Evolutionary conservation across 2,797 vertebrate species (phyloP).

Genomic region (Remorina albescens): DNA sequence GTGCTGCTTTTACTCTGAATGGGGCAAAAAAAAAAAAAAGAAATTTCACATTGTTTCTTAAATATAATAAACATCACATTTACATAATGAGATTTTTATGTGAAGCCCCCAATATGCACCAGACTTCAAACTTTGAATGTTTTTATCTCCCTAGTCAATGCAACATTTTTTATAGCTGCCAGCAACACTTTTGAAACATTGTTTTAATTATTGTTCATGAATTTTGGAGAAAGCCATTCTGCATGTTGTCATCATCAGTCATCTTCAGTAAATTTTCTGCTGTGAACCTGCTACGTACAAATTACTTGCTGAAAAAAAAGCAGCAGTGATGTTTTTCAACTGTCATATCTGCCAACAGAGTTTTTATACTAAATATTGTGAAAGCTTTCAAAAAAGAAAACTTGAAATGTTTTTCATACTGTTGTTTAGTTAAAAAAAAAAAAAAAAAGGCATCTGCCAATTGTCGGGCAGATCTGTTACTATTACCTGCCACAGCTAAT

Average conservation of each 20-base stretch:
- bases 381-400: neutral
- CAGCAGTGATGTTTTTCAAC: neutral
- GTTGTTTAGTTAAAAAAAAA: neutral
- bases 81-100: conserved; percentile 6
- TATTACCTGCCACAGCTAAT: neutral
- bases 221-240: neutral
- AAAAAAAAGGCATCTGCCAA: neutral
- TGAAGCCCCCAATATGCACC: neutral
- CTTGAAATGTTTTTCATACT: neutral
- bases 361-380: neutral
- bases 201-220: conserved; percentile 12
- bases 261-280: neutral
- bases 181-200: neutral
- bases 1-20: conserved; percentile 94
- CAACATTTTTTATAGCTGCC: too few species aligned
- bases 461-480: neutral
- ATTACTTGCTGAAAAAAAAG: neutral
- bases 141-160: too few species aligned
- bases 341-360: neutral
- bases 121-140: neutral
- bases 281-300: neutral
- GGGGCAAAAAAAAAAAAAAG: conserved; percentile 13
- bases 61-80: neutral
- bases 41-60: conserved; percentile 9
- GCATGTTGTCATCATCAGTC: neutral